A percentile compares a stretch with the other conserved stretches of the same genome.
These are phyloP conservation scores for Holocentrus rufus DNA, from an alignment of 2,797 vertebrate genomes.

Conservation along the genomic window DNA sequence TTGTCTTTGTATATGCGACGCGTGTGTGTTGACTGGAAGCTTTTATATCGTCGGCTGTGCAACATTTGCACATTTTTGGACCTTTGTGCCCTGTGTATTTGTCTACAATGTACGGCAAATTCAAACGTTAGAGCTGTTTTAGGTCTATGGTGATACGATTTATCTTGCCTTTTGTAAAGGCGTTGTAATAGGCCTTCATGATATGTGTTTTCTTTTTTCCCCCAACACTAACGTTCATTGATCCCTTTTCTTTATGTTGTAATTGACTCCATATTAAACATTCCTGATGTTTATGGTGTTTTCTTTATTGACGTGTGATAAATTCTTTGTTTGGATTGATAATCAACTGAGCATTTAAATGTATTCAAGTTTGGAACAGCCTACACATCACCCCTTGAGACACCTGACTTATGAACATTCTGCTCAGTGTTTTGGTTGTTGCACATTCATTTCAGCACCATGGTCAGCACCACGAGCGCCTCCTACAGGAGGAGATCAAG, in stretches of 20 bases:
- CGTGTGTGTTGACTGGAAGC: background rate
- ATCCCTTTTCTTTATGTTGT: slow-evolving; percentile 12
- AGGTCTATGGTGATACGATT: background rate
- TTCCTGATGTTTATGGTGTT: slow-evolving; percentile 13
- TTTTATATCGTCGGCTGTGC: slow-evolving; percentile 11
- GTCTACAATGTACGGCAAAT: slow-evolving; percentile 44
- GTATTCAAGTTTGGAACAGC: too few relatives aligned
- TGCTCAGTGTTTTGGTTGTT: too few relatives aligned
- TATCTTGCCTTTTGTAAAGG: slow-evolving; percentile 56
- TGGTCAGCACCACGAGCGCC: too few relatives aligned
- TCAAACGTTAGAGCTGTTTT: background rate
- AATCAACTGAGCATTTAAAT: background rate
- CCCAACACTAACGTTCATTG: slow-evolving; percentile 12
- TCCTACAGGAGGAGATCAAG: too few relatives aligned
- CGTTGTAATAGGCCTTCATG: slow-evolving; percentile 7
- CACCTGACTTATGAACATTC: too few relatives aligned
- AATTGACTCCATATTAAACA: slow-evolving; percentile 38
- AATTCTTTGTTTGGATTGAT: background rate
- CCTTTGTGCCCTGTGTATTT: slow-evolving; percentile 9
- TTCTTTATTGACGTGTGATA: background rate
- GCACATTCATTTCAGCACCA: too few relatives aligned
- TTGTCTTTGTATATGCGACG: background rate
- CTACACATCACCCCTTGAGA: too few relatives aligned
- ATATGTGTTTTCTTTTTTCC: background rate
- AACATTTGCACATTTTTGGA: slow-evolving; percentile 43